These are phyloP conservation scores for Sycobia sp. DNA, from an alignment of 1,140 invertebrate species.

Conservation along the genomic window DNA sequence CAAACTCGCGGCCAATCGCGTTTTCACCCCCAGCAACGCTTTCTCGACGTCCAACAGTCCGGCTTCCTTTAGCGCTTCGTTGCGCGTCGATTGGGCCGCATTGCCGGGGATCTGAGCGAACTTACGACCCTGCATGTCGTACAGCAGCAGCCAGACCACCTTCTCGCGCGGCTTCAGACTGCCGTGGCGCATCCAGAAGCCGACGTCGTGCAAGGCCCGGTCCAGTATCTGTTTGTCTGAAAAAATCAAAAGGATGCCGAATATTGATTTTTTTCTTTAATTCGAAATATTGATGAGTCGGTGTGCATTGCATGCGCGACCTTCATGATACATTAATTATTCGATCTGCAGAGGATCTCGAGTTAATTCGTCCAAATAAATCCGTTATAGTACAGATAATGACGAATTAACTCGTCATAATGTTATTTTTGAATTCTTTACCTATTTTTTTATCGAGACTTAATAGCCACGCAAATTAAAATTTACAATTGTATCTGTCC, in stretches of 20 bases:
- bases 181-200: constrained; percentile 67
- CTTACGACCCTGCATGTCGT: constrained; percentile 67
- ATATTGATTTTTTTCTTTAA: too few species aligned
- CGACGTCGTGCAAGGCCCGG: constrained; percentile 68
- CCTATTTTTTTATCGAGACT: too few species aligned
- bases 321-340: too few species aligned
- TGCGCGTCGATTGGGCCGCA: constrained; percentile 46
- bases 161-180: constrained; percentile 54
- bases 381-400: too few species aligned
- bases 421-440: too few species aligned
- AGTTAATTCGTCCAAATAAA: too few species aligned
- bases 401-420: too few species aligned
- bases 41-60: constrained; percentile 64
- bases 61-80: constrained; percentile 55
- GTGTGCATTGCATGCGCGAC: too few species aligned
- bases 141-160: constrained; percentile 67
- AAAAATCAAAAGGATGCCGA: neutral
- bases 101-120: constrained; percentile 59
- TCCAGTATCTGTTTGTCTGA: constrained; percentile 73
- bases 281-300: too few species aligned
- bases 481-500: too few species aligned
- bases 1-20: constrained; percentile 73
- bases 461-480: too few species aligned
- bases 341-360: too few species aligned
- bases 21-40: constrained; percentile 67